phyloP scores from a whole-genome alignment of 2,888 invertebrate species.

The Drosophila falleni region DNA sequence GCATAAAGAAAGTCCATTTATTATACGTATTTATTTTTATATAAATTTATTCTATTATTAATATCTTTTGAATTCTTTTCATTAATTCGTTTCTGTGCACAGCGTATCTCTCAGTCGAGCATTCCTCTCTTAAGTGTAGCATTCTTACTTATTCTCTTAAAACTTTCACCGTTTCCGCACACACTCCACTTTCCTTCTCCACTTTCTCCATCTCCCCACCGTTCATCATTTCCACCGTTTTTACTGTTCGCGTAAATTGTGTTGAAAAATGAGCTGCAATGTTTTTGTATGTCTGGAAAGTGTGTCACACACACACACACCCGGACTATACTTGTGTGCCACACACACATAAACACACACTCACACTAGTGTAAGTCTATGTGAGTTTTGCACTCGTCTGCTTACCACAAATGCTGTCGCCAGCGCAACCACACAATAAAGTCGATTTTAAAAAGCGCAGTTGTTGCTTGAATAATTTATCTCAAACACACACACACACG shows the following conservation, averaged over 20 bases:
- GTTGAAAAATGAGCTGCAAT: conserved; percentile 65
- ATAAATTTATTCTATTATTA: neutral
- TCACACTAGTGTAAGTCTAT: neutral
- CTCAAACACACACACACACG: conserved; percentile 50
- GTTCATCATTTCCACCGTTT: conserved; percentile 29
- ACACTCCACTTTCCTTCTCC: neutral
- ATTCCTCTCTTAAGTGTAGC: neutral
- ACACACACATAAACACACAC: conserved; percentile 6
- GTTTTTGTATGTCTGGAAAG: conserved; percentile 46
- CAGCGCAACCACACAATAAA: conserved; percentile 68
- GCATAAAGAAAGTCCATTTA: no score
- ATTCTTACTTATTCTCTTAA: conserved; percentile 26
- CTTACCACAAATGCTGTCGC: conserved; percentile 66
- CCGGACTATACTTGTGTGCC: conserved; percentile 14
- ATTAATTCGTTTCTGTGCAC: no score
- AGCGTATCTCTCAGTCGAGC: conserved; percentile 4
- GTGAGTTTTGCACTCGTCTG: conserved; percentile 45
- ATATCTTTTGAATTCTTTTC: neutral
- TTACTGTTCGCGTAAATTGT: conserved; percentile 28
- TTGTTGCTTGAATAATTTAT: conserved; percentile 80
- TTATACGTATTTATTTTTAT: no score
- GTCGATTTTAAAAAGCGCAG: conserved; percentile 73
- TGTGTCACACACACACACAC: conserved; percentile 62
- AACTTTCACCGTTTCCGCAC: conserved; percentile 55
- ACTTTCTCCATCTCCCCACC: neutral